Evolutionary conservation across 2,797 vertebrate species (phyloP), one percentile per base, ranked within the genome.

Genomic region (Muscicapa comitata): DNA sequence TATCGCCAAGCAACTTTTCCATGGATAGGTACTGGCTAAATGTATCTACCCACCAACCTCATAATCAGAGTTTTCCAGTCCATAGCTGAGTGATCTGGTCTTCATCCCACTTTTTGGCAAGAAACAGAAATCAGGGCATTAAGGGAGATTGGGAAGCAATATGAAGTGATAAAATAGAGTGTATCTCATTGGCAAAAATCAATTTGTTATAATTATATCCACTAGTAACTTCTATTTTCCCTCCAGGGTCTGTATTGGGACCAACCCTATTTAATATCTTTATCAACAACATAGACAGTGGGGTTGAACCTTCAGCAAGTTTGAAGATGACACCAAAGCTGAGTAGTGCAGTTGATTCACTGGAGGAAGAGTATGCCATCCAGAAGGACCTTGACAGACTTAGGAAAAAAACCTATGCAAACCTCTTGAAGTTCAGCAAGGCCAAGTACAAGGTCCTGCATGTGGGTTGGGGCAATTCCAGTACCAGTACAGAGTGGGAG

Each of bases 161-260:
- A 75, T 65, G 55, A 96, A 96, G 68, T 72, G 15, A 96, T 94
- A 53, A 96, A 89, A 87, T 40, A 35, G 37, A 62, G 29, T 50
- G 8, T 42, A 59, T n/a, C 13, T 84, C 80, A 88, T 38, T 90
- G 86, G 94, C 72, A 91, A 93, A 95, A 95, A 95, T 88, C 51
- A 91, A 91, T 83, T 92, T 66, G n/a, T 65, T 43, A 78, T 89
- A 89, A 88, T 96, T 94, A 76, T 72, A 93, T 91, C 87, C 66
- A 92, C 81, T 77, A 94, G 75, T 62, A 91, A 62, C 81, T 89
- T 94, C 68, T 91, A 3, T 53, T 73, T 33, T 53, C 51, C n/a
- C 17, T 80, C 31, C 54, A 33, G 3, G 21, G 11, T 65, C 50
- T 1, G 0, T 35, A 43, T 13, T 31, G 26, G 29, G 26, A 90